Conservation (phyloP, 2,113 vertebrate genomes). For the Trochalopteron elliotii region DNA sequence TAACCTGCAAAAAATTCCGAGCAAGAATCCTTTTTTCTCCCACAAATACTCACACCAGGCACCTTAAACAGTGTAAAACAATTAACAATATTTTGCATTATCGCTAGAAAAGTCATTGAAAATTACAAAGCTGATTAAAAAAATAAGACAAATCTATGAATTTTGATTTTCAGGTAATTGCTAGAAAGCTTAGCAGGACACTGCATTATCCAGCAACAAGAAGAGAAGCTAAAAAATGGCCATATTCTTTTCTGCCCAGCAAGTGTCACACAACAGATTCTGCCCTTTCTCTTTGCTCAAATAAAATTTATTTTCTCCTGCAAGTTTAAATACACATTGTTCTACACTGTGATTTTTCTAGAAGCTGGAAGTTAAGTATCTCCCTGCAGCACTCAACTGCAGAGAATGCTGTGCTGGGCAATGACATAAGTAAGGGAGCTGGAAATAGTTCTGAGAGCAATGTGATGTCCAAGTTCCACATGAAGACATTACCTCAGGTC, state of each 20-base stretch:
- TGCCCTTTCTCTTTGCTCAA: neutral
- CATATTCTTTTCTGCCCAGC: neutral
- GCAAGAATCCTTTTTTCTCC: neutral
- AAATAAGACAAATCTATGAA: neutral
- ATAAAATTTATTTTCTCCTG: neutral
- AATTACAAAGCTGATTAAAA: neutral
- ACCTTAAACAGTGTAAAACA: neutral
- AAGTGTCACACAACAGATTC: neutral
- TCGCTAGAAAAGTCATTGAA: neutral
- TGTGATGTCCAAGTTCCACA: neutral
- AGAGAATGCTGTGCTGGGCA: neutral
- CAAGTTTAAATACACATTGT: neutral
- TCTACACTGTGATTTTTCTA: neutral
- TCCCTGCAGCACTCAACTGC: neutral
- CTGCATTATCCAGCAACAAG: rapidly evolving
- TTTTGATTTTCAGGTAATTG: neutral
- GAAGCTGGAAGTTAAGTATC: neutral
- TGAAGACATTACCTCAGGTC: neutral
- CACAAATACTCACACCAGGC: neutral
- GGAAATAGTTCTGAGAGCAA: neutral
- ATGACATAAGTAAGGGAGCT: neutral
- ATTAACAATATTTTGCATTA: neutral
- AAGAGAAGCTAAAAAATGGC: neutral
- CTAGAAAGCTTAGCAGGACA: neutral
- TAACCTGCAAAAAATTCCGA: neutral